Conservation (phyloP, 2,888 invertebrate genomes). For the Erebia aethiops region DNA sequence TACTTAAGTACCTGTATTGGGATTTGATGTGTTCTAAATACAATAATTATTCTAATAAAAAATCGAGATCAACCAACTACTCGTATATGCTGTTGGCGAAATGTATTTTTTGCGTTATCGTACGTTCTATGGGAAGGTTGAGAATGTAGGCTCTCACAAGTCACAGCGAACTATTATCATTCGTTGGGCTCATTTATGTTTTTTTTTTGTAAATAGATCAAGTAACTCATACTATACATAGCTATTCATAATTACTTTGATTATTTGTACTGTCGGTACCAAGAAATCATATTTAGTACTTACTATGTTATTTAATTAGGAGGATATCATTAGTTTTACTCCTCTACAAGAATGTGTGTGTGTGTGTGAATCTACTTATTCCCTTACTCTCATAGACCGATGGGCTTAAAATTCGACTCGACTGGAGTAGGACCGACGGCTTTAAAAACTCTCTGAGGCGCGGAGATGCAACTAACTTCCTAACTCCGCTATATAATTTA, state of each 20-base stretch:
- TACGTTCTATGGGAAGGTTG: slow-evolving; percentile 6
- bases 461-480: no score
- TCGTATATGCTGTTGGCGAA: slow-evolving; percentile 1
- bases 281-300: no score
- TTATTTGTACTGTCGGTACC: no score
- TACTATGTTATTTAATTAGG: no score
- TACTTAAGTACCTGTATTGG: not conserved
- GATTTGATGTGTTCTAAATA: not conserved
- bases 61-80: slow-evolving; percentile 10
- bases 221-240: not conserved
- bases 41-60: not conserved
- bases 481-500: no score
- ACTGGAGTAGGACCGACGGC: no score
- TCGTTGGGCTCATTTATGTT: not conserved
- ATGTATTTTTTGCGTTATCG: slow-evolving; percentile 1
- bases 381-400: no score
- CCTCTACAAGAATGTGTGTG: no score
- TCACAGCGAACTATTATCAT: not conserved
- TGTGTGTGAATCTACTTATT: no score
- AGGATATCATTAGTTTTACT: no score
- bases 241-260: not conserved
- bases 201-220: slow-evolving; percentile 2
- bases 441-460: no score
- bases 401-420: no score
- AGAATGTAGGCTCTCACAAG: slow-evolving; percentile 11